Conservation (phyloP, 2,797 vertebrate species). For the Ctenosaura bakeri region DNA sequence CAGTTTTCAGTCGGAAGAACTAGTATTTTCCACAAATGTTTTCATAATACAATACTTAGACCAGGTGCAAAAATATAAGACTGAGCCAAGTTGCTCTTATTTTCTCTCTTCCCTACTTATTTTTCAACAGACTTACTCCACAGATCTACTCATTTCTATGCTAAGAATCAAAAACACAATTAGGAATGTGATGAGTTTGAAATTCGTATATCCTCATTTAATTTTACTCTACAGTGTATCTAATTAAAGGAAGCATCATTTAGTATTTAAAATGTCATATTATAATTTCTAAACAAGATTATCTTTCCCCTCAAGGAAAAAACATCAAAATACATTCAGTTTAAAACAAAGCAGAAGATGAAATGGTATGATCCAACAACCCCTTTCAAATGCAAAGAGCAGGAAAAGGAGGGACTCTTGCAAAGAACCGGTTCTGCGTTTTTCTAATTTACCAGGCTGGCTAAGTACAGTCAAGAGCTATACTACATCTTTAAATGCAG, state of each 20-base stretch:
- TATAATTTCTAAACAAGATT: background rate
- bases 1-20: background rate
- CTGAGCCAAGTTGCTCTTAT: constrained; percentile 16
- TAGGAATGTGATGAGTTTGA: constrained; percentile 8
- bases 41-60: constrained; percentile 40
- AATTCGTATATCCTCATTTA: background rate
- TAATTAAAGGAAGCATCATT: too few relatives aligned
- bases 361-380: background rate
- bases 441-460: background rate
- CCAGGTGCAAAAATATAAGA: background rate
- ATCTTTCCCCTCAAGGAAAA: background rate
- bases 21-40: background rate
- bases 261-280: background rate
- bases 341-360: background rate
- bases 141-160: constrained; percentile 1
- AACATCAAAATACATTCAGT: background rate
- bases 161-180: background rate
- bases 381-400: background rate
- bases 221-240: too few relatives aligned
- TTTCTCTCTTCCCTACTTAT: background rate
- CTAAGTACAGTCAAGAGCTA: background rate
- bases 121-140: background rate
- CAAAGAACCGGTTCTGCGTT: background rate
- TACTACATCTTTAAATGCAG: background rate
- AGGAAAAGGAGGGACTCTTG: background rate